A percentile compares a stretch with the other conserved stretches of the same genome.
phyloP scores from a whole-genome alignment of 2,797 vertebrate genomes.

The Gallirallus australis region DNA sequence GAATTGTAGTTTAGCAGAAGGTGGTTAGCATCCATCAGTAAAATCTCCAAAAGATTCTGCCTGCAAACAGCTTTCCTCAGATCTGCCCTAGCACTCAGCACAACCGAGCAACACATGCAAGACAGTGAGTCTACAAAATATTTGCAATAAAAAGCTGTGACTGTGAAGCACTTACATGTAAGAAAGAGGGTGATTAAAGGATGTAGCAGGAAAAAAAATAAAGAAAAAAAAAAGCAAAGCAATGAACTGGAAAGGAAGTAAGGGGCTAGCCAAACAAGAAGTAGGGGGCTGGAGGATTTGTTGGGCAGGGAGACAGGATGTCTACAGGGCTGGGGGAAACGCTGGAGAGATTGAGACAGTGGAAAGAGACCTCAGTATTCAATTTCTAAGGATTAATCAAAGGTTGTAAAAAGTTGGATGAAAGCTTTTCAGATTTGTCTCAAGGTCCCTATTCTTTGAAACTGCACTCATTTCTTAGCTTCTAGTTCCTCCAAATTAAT shows the following conservation, averaged over 20 bases:
- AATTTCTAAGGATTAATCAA: slow-evolving; percentile 29
- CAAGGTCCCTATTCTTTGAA: slow-evolving; percentile 11
- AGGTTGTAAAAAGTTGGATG: slow-evolving; percentile 37
- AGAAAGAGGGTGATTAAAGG: not conserved
- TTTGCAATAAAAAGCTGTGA: not conserved
- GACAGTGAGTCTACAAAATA: not conserved
- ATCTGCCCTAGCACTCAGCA: not conserved
- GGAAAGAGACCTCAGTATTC: slow-evolving; percentile 14
- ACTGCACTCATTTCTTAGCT: slow-evolving; percentile 5
- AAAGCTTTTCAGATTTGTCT: slow-evolving; percentile 11
- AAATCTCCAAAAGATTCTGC: not conserved
- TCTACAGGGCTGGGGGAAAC: slow-evolving; percentile 1
- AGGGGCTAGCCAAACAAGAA: not conserved
- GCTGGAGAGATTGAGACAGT: not conserved
- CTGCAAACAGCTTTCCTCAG: not conserved
- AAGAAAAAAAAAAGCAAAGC: not conserved
- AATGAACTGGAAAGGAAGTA: not conserved
- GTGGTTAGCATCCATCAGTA: not conserved
- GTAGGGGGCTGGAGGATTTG: not conserved
- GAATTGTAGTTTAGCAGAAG: not conserved
- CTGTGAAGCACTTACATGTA: not conserved
- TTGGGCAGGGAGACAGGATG: slow-evolving; percentile 39
- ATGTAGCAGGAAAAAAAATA: not conserved
- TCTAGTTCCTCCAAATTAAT: not conserved
- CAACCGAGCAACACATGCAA: not conserved